A percentile compares a stretch with the other conserved stretches of the same genome.
Conservation (phyloP, 2,797 vertebrate species). For the Menidia menidia region DNA sequence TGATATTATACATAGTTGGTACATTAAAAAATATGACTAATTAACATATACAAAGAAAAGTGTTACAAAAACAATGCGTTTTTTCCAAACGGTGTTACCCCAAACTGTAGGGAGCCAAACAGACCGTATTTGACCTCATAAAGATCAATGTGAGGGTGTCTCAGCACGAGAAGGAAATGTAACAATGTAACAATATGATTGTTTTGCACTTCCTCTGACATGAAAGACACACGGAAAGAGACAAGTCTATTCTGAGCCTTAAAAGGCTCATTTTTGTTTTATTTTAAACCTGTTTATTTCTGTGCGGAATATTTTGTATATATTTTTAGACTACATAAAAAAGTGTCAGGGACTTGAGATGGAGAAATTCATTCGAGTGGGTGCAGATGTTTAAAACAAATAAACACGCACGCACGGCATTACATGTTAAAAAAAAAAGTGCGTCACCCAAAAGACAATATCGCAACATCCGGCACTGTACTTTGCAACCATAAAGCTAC, state of each 20-base stretch:
- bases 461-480: constrained; percentile 72
- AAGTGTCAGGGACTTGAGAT: constrained; percentile 63
- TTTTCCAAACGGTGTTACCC: constrained; percentile 57
- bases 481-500: constrained; percentile 57
- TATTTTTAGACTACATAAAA: constrained; percentile 81
- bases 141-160: constrained; percentile 83
- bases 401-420: constrained; percentile 5
- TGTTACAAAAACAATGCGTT: constrained; percentile 13
- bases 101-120: constrained; percentile 46
- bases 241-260: constrained; percentile 80
- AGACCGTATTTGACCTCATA: constrained; percentile 78
- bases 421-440: constrained; percentile 28
- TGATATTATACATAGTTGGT: no score
- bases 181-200: constrained; percentile 90
- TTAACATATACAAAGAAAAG: constrained; percentile 18
- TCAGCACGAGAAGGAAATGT: constrained; percentile 84
- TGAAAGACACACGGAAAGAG: constrained; percentile 81
- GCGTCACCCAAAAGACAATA: constrained; percentile 30
- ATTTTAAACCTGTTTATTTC: constrained; percentile 85
- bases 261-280: constrained; percentile 79
- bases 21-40: not conserved
- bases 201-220: constrained; percentile 85
- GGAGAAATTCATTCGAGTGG: constrained; percentile 44
- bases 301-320: constrained; percentile 73
- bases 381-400: constrained; percentile 50